Evolutionary conservation across 2,888 invertebrate genomes (phyloP), one percentile per base, ranked within the genome.

Genomic region (Mylabris sibirica): DNA sequence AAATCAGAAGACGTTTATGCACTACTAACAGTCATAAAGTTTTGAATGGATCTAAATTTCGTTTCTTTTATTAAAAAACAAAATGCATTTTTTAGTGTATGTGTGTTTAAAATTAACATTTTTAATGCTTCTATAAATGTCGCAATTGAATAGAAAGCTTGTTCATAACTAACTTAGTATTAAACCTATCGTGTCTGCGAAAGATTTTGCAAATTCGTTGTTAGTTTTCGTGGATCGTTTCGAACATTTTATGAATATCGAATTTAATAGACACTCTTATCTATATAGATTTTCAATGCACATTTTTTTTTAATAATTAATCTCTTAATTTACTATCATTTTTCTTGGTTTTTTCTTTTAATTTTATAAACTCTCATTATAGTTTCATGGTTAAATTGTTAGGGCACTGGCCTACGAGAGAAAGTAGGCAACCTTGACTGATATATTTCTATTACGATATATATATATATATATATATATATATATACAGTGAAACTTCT

Each of bases 381-480:
- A 35, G 61, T 61, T 61, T 68, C 59, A 64, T 69, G 66, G 64
- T 69, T 69, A 66, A 69, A 68, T 66, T 41, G 65, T 72, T 72
- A 74, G 74, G 77, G 75, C 79, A 79, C 74, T 78, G 79, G 69
- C 78, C 79, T 76, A 71, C 67, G 65, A 79, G 79, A 79, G 79
- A 79, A 79, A 79, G 78, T 78, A 72, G 70, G 68, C 76, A 79
- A 78, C 79, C 79, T 79, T 79, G 79, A 79, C 79, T 77, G 79
- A 79, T 72, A 79, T 78, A 76, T 73, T 64, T 67, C 72, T 69
- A 72, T 73, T 76, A 69, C 70, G 69, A 66, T 74, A 75, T 69
- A 72, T 38, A 57, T 61, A 44, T 68, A 38, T 34, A n/a, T n/a
- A n/a, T n/a, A n/a, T n/a, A n/a, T n/a, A n/a, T n/a, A n/a, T n/a